A percentile compares a stretch with the other conserved stretches of the same genome.
Conservation (phyloP, 2,888 invertebrate genomes). For the Polydrusus pterygomalis region DNA sequence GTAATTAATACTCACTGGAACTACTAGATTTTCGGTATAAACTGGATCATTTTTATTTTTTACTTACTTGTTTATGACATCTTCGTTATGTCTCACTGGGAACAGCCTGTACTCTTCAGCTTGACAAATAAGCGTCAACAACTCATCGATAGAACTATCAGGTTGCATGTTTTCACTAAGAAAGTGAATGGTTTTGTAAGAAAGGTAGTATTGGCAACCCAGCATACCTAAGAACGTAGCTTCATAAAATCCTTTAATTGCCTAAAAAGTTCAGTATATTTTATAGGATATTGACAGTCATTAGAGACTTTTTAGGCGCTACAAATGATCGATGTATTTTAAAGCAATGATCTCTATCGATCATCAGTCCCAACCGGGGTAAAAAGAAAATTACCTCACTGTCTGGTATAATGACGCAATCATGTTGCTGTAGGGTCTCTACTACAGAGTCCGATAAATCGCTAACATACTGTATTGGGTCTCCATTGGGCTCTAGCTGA, state of each 20-base stretch:
- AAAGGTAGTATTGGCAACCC: conserved; percentile 97
- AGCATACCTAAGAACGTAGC: conserved; percentile 92
- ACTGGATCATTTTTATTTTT: no score
- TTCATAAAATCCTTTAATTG: conserved; percentile 74
- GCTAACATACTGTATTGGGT: conserved; percentile 79
- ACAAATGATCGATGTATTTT: no score
- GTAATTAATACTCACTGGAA: no score
- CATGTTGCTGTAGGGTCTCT: conserved; percentile 81
- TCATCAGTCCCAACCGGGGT: no score
- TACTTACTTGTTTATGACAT: conserved; percentile 87
- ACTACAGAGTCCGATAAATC: conserved; percentile 87
- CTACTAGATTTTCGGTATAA: no score
- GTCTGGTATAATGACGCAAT: conserved; percentile 81
- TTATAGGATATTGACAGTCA: no score
- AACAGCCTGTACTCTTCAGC: conserved; percentile 93
- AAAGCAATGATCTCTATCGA: no score
- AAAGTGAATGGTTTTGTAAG: conserved; percentile 91
- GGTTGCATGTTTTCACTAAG: conserved; percentile 82
- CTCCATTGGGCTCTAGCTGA: conserved; percentile 77
- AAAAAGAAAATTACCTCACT: conserved; percentile 76
- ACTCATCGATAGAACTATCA: conserved; percentile 80
- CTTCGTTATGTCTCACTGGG: conserved; percentile 98
- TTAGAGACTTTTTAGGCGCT: no score
- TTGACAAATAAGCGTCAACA: conserved; percentile 87
- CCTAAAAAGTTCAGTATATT: conserved; percentile 70